Evolutionary conservation across 2,888 invertebrate species (phyloP), one percentile per base, ranked within the genome.

Genomic region (Drosophila leonis): DNA sequence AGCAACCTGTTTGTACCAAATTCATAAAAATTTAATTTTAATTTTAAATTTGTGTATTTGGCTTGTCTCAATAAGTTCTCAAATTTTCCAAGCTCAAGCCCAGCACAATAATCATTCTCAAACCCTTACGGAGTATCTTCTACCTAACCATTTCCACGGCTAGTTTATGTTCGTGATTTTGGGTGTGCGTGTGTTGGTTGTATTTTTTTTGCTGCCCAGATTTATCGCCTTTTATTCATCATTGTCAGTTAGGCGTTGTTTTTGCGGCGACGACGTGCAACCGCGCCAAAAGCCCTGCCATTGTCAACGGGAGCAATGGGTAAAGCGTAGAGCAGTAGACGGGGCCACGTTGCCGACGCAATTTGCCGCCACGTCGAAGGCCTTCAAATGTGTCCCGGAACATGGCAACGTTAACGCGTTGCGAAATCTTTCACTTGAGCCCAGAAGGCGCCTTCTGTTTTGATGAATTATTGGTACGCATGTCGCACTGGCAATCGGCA

Each of bases 211-310:
- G 61, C 65, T 69, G 59, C 49, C 71, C 72, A 88, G 90, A 85
- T 90, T 88, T 85, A 85, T 90, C 85, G 88, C 77, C 82, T 82
- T 88, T 90, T 85, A 90, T 84, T 82, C 90, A 90, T 84, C 84
- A 84, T 90, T 90, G 90, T 84, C 84, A 84, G 88, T 72, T 65
- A 74, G 73, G 64, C 85, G 78, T 72, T 74, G 82, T 83, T 86
- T 74, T 74, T 88, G 88, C 61, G 84, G 85, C 74, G 76, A 81
- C 81, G 74, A 82, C 83, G 84, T 87, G 88, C 64, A 76, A 88
- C 88, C 88, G 87, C 83, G 80, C 60, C 67, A 42, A 71, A 62
- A 62, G 72, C 61, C 49, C 37, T 37, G 42, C 70, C 42, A 56
- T 24, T 65, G 64, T 55, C 55, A 49, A 49, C n/a, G n/a, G 31